phyloP scores from a whole-genome alignment of 2,888 invertebrate genomes.

The Exocentrus adspersus region DNA sequence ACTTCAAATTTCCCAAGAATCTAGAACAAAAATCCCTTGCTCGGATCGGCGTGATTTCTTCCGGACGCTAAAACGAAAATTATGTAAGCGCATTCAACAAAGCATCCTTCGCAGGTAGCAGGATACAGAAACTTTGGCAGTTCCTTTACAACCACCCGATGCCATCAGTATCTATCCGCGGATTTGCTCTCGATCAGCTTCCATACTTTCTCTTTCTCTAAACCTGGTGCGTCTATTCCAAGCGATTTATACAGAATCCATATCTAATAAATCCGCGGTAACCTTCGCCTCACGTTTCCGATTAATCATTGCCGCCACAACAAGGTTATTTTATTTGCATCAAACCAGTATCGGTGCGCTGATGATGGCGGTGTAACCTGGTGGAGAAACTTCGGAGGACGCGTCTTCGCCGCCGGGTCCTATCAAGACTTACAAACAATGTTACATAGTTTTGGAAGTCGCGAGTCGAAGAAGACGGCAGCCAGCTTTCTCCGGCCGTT shows the following conservation, averaged over 20 bases:
- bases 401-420: too few species aligned
- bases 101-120: neutral
- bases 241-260: too few species aligned
- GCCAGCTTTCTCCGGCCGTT: slow-evolving; percentile 57
- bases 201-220: neutral
- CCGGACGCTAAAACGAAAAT: neutral
- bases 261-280: slow-evolving; percentile 30
- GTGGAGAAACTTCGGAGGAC: too few species aligned
- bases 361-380: neutral
- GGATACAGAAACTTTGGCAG: neutral
- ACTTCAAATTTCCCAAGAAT: neutral
- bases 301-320: slow-evolving; percentile 23
- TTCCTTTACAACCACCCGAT: too few species aligned
- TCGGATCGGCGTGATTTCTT: too few species aligned
- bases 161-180: too few species aligned
- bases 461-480: slow-evolving; percentile 48
- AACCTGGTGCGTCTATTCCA: neutral
- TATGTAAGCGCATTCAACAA: neutral
- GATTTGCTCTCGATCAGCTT: neutral
- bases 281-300: slow-evolving; percentile 38
- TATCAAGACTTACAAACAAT: slow-evolving; percentile 31
- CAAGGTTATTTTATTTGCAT: slow-evolving; percentile 22
- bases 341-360: neutral
- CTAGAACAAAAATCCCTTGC: too few species aligned
- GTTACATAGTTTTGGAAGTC: slow-evolving; percentile 46